Evolutionary conservation across 2,113 vertebrate species (phyloP).

Genomic region (Mesembrinibis cayennensis): DNA sequence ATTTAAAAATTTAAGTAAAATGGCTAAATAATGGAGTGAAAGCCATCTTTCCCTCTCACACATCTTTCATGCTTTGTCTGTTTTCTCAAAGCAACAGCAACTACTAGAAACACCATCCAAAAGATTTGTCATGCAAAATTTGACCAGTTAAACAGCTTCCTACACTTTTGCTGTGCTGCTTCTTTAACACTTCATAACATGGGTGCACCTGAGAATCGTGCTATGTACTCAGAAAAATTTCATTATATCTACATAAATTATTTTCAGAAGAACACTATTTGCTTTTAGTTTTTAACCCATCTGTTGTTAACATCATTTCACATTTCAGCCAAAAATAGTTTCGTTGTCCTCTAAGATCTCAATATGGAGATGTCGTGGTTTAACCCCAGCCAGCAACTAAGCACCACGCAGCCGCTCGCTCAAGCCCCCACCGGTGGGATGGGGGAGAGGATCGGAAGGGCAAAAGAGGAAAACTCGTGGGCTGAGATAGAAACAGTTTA

Average conservation of each 20-base stretch:
- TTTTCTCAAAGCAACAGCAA: conserved; percentile 3
- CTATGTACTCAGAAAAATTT: not conserved
- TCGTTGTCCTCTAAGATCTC: not conserved
- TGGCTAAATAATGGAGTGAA: not conserved
- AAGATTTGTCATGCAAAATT: not conserved
- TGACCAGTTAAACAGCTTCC: not conserved
- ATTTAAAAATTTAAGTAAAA: conserved; percentile 45
- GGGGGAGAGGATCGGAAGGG: no score
- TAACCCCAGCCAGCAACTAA: no score
- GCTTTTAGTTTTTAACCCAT: not conserved
- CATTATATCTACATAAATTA: not conserved
- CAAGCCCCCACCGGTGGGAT: no score
- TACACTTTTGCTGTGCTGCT: not conserved
- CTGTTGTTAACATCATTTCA: not conserved
- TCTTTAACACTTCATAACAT: not conserved
- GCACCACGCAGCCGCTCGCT: no score
- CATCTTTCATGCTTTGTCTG: not conserved
- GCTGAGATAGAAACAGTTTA: no score
- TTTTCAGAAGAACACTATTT: not conserved
- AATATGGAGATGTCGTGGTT: rapidly evolving
- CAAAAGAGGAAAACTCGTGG: no score
- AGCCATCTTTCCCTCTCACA: not conserved
- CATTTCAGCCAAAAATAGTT: not conserved
- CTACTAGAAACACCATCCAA: not conserved
- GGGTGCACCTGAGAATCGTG: not conserved